Evolutionary conservation across 2,888 invertebrate genomes (phyloP).

Genomic region (Dorcus hopei): DNA sequence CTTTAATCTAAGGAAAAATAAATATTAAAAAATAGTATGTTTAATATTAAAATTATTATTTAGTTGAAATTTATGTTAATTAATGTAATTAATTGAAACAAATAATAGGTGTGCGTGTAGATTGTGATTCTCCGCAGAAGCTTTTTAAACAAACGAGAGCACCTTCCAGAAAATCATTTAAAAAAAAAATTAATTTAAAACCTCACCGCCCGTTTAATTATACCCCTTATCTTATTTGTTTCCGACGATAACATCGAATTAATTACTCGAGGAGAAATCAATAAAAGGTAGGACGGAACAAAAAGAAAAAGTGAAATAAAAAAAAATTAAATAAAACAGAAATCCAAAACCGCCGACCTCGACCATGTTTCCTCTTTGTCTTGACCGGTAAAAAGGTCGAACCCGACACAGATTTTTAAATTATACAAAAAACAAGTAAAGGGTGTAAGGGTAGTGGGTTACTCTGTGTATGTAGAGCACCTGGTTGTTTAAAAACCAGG

Average conservation of each 20-base stretch:
- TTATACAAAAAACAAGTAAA: slow-evolving; percentile 34
- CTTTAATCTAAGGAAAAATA: too few species aligned
- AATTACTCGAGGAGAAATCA: slow-evolving; percentile 1
- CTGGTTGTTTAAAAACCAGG: slow-evolving; percentile 44
- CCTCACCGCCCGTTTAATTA: too few species aligned
- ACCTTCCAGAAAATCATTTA: too few species aligned
- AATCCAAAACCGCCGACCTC: neutral
- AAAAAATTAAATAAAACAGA: neutral
- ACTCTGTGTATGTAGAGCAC: slow-evolving; percentile 44
- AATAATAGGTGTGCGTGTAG: too few species aligned
- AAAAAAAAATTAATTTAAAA: too few species aligned
- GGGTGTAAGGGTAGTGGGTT: slow-evolving; percentile 39
- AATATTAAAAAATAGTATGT: too few species aligned
- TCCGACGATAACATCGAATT: slow-evolving; percentile 10
- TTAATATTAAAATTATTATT: too few species aligned
- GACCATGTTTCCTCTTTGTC: slow-evolving; percentile 31
- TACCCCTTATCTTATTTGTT: too few species aligned
- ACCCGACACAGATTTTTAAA: slow-evolving; percentile 36
- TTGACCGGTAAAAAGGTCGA: slow-evolving; percentile 33
- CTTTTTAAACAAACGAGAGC: too few species aligned
- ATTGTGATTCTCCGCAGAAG: too few species aligned
- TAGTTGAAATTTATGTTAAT: too few species aligned
- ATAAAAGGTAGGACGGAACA: neutral
- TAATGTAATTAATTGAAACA: too few species aligned
- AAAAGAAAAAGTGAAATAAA: slow-evolving; percentile 7